phyloP scores from a whole-genome alignment of 2,888 invertebrate species.

The Plutella xylostella region DNA sequence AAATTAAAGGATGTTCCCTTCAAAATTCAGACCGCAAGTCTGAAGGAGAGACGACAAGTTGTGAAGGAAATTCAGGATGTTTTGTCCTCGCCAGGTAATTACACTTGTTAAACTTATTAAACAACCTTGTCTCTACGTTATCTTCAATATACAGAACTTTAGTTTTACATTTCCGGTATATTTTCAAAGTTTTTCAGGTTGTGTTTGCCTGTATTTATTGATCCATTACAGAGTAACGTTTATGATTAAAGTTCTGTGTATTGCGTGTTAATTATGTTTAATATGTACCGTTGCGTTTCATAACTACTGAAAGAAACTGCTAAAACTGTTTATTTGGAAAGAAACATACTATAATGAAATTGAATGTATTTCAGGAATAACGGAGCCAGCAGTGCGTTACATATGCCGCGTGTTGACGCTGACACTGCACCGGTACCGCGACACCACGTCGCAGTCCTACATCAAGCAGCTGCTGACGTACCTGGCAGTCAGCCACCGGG shows the following conservation, averaged over 20 bases:
- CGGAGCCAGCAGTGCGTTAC: slow-evolving; percentile 80
- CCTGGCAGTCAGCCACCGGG: slow-evolving; percentile 74
- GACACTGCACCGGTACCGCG: slow-evolving; percentile 84
- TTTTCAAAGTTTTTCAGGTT: neutral
- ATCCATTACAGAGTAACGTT: no score
- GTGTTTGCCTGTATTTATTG: neutral
- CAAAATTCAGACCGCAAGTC: slow-evolving; percentile 79
- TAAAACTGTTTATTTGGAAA: no score
- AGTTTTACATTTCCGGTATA: no score
- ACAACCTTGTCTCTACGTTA: neutral
- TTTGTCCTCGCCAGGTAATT: slow-evolving; percentile 78
- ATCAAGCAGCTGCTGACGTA: slow-evolving; percentile 77
- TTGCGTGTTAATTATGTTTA: no score
- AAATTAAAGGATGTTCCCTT: slow-evolving; percentile 80
- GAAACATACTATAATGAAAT: neutral
- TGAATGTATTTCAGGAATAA: slow-evolving; percentile 70
- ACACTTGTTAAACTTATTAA: neutral
- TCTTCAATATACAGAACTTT: neutral
- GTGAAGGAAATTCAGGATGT: slow-evolving; percentile 76
- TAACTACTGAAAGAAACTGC: no score
- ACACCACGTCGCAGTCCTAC: slow-evolving; percentile 80
- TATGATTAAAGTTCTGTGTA: no score
- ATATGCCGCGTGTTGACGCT: slow-evolving; percentile 82
- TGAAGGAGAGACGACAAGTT: slow-evolving; percentile 76
- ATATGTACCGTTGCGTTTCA: no score